Conservation (phyloP, 2,888 invertebrate genomes). For the Teleiodes luculella region DNA sequence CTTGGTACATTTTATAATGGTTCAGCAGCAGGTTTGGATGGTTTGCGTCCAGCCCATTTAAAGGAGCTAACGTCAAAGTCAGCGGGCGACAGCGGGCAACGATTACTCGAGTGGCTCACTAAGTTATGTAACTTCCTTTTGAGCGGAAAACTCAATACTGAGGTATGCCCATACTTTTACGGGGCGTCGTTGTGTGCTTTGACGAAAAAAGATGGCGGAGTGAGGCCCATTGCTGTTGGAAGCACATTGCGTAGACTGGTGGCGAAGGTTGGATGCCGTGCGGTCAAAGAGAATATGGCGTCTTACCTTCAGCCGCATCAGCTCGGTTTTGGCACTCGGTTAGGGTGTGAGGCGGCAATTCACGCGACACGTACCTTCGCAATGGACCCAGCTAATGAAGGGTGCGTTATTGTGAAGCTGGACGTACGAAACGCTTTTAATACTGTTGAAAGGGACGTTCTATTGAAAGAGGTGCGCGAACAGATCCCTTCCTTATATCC, state of each 20-base stretch:
- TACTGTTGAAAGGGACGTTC: too few relatives aligned
- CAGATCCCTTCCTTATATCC: too few relatives aligned
- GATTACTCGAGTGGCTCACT: not conserved
- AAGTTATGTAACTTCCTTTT: constrained; percentile 2
- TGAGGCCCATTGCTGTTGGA: constrained; percentile 3
- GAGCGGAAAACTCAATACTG: not conserved
- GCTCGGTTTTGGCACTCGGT: not conserved
- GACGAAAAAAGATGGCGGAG: constrained; percentile 5
- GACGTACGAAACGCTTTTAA: too few relatives aligned
- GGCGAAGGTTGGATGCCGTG: not conserved
- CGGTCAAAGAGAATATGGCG: not conserved
- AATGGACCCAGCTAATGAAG: not conserved
- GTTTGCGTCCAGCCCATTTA: too few relatives aligned
- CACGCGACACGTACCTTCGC: not conserved
- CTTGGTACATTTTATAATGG: not conserved
- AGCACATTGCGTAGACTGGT: not conserved
- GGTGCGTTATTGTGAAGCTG: too few relatives aligned
- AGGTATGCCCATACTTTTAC: constrained; percentile 1
- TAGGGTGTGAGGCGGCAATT: too few relatives aligned
- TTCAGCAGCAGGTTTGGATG: not conserved
- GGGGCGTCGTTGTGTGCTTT: constrained; percentile 4
- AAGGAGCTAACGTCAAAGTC: too few relatives aligned
- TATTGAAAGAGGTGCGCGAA: too few relatives aligned
- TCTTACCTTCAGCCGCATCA: not conserved
- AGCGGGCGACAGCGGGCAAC: too few relatives aligned